These are phyloP conservation scores for Vanacampus margaritifer DNA, from an alignment of 2,113 vertebrate genomes.

Conservation along the genomic window DNA sequence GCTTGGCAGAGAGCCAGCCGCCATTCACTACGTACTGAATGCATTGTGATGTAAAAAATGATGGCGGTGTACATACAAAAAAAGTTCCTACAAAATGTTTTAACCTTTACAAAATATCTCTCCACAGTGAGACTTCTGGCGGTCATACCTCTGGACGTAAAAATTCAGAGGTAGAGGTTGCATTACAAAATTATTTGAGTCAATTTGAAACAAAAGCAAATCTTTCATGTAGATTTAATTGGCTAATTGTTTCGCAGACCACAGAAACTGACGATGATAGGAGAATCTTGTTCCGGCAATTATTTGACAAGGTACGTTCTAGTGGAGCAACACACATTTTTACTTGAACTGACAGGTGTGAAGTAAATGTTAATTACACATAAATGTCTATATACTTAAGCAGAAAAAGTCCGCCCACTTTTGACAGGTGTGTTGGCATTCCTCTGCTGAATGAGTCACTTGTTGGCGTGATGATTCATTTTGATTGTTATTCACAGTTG, in stretches of 20 bases:
- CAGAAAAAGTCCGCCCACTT: neutral
- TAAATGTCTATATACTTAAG: neutral
- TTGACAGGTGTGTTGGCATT: neutral
- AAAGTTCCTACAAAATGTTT: too few relatives aligned
- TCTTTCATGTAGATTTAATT: neutral
- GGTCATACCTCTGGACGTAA: neutral
- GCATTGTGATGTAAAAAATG: too few relatives aligned
- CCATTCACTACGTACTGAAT: too few relatives aligned
- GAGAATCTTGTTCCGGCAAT: constrained; percentile 37
- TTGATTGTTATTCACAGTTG: neutral
- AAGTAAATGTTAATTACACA: neutral
- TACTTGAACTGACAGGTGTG: neutral
- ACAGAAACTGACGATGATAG: constrained; percentile 11
- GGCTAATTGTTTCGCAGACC: constrained; percentile 11
- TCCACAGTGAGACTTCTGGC: constrained; percentile 35
- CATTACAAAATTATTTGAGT: neutral
- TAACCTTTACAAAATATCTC: neutral
- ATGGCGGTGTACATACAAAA: too few relatives aligned
- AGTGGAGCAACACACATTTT: neutral
- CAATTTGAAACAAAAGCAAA: neutral
- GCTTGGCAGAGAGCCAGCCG: too few relatives aligned
- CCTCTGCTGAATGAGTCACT: neutral
- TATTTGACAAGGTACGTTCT: constrained; percentile 57
- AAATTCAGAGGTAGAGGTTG: neutral
- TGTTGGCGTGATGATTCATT: neutral